Evolutionary conservation across 2,888 invertebrate genomes (phyloP).

Genomic region (Bedellia somnulentella): DNA sequence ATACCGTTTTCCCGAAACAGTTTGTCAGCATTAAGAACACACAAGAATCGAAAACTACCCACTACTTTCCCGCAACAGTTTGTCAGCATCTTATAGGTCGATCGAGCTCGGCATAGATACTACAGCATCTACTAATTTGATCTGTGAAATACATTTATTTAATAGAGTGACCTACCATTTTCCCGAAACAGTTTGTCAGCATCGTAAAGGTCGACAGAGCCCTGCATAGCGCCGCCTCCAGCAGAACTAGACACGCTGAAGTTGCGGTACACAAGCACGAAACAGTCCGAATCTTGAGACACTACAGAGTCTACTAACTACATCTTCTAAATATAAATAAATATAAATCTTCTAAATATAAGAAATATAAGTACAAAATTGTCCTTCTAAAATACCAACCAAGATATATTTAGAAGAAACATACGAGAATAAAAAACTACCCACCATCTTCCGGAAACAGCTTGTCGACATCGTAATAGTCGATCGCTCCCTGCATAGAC

Average conservation of each 20-base stretch:
- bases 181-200: conserved; percentile 65
- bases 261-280: conserved; percentile 69
- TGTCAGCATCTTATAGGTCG: conserved; percentile 74
- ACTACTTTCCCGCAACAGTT: conserved; percentile 63
- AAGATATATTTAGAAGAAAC: no score
- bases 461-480: no score
- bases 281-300: conserved; percentile 84
- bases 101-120: conserved; percentile 71
- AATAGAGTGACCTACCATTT: conserved; percentile 55
- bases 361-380: no score
- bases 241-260: conserved; percentile 3
- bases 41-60: no score
- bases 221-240: conserved; percentile 63
- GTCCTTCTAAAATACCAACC: no score
- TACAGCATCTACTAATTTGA: no score
- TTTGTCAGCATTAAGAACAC: conserved; percentile 67
- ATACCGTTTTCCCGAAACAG: conserved; percentile 64
- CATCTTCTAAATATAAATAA: no score
- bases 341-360: no score
- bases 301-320: conserved; percentile 1
- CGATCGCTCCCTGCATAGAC: no score
- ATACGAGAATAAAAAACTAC: no score
- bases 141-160: no score
- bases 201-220: conserved; percentile 76
- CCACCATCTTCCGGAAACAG: no score